A percentile compares a stretch with the other conserved stretches of the same genome.
Evolutionary conservation across 1,140 invertebrate species (phyloP).

Genomic region (Himalopsyche phryganea): DNA sequence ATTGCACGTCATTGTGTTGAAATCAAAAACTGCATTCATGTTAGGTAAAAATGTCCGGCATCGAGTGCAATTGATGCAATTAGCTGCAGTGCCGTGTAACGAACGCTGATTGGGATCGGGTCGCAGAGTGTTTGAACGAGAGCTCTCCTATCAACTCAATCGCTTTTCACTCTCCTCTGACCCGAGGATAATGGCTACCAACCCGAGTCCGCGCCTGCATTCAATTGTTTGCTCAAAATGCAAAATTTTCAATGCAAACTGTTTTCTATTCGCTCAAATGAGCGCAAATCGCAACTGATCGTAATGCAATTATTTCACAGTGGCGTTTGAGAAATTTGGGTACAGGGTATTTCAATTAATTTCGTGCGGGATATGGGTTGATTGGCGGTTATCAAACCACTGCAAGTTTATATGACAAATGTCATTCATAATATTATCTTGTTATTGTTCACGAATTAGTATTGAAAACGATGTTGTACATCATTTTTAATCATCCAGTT

Average conservation of each 20-base stretch:
- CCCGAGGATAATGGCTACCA: conserved; percentile 13
- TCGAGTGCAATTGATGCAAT: conserved; percentile 20
- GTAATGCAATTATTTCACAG: conserved; percentile 51
- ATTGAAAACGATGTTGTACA: too few relatives aligned
- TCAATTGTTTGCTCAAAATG: conserved; percentile 32
- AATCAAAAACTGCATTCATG: too few relatives aligned
- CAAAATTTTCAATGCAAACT: conserved; percentile 53
- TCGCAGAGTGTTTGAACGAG: not conserved
- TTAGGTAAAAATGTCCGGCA: not conserved
- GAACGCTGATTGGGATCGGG: conserved; percentile 16
- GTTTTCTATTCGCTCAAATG: conserved; percentile 53
- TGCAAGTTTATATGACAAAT: too few relatives aligned
- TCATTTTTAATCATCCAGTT: too few relatives aligned
- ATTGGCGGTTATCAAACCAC: too few relatives aligned
- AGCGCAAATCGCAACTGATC: conserved; percentile 55
- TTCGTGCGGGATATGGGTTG: too few relatives aligned
- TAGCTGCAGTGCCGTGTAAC: conserved; percentile 10
- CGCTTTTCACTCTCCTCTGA: conserved; percentile 41
- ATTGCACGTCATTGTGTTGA: too few relatives aligned
- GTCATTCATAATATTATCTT: too few relatives aligned
- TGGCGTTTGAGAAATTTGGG: conserved; percentile 32
- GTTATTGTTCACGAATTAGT: too few relatives aligned
- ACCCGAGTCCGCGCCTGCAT: not conserved
- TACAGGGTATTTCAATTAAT: too few relatives aligned
- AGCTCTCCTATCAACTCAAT: not conserved